Conservation (phyloP, 2,888 invertebrate genomes). For the Cheilosia urbana region DNA sequence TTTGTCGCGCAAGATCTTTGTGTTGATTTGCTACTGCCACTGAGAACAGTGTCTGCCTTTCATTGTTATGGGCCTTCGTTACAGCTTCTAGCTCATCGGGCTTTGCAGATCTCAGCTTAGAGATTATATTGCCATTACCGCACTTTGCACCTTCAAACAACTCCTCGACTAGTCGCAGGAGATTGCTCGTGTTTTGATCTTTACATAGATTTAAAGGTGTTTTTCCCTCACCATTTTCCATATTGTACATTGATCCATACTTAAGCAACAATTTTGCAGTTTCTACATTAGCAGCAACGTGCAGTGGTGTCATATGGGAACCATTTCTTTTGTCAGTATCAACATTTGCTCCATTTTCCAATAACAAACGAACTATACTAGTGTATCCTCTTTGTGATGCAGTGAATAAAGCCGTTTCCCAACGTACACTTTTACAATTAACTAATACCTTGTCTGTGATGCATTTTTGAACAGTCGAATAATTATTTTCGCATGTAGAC, state of each 20-base stretch:
- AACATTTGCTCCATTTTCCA: background rate
- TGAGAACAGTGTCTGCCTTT: background rate
- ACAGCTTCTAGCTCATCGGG: background rate
- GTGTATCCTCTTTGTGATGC: background rate
- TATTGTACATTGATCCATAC: background rate
- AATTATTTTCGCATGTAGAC: background rate
- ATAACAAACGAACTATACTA: background rate
- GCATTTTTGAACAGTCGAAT: background rate
- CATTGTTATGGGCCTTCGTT: background rate
- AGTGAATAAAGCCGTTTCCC: background rate
- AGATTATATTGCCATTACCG: background rate
- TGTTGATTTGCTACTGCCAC: background rate
- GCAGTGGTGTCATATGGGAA: background rate
- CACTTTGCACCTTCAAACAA: background rate
- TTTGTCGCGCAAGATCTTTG: background rate
- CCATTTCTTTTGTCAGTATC: background rate
- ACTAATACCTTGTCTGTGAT: background rate
- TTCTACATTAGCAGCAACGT: background rate
- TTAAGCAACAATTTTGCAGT: background rate
- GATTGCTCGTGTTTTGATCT: background rate
- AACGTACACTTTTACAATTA: background rate
- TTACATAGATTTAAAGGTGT: background rate
- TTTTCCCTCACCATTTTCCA: background rate
- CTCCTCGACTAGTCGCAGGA: background rate
- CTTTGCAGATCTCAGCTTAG: background rate